Evolutionary conservation across 2,888 invertebrate species (phyloP).

Genomic region (Ellobium chinense): DNA sequence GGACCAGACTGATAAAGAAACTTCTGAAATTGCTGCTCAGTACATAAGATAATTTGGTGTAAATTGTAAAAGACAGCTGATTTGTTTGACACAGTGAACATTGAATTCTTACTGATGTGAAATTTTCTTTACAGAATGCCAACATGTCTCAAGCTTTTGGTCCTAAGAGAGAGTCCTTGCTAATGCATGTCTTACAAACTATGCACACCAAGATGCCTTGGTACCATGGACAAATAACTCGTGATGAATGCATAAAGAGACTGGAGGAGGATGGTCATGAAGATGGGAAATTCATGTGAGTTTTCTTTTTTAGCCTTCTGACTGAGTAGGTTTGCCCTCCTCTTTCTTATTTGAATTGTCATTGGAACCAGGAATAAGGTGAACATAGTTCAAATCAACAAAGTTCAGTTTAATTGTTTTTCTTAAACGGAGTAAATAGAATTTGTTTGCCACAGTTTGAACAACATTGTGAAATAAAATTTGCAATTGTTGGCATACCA

Average conservation of each 20-base stretch:
- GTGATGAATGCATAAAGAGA: constrained; percentile 77
- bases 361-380: neutral
- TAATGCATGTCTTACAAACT: constrained; percentile 76
- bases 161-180: constrained; percentile 71
- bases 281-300: constrained; percentile 80
- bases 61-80: too few species aligned
- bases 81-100: too few species aligned
- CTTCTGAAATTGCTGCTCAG: too few species aligned
- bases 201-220: constrained; percentile 79
- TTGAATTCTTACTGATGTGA: too few species aligned
- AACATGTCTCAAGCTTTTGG: constrained; percentile 72
- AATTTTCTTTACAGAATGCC: constrained; percentile 66
- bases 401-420: neutral
- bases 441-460: too few species aligned
- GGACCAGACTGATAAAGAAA: too few species aligned
- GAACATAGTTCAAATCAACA: neutral
- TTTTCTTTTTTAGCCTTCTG: too few species aligned
- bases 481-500: too few species aligned
- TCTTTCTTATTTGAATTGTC: neutral
- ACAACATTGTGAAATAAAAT: too few species aligned
- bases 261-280: constrained; percentile 74
- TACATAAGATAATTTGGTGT: too few species aligned
- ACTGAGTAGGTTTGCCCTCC: neutral
- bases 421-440: neutral
- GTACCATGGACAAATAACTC: constrained; percentile 78